Conservation (phyloP, 2,113 vertebrate genomes). For the Sphaerodactylus townsendi region DNA sequence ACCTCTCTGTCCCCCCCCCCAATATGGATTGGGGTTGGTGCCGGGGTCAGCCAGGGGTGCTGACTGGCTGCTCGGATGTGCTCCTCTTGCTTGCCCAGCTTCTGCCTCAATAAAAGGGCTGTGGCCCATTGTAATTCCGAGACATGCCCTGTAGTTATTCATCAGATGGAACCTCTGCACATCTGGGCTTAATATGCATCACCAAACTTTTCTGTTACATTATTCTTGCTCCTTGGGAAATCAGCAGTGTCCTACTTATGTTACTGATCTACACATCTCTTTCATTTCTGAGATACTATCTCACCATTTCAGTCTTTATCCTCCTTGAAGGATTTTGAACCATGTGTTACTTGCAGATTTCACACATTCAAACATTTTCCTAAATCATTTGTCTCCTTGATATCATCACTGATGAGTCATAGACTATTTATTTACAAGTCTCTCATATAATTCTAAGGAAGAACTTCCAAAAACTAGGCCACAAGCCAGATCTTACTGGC, state of each 20-base stretch:
- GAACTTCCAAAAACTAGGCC: not conserved
- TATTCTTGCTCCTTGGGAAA: not conserved
- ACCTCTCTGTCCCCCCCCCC: too few relatives aligned
- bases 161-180: too few relatives aligned
- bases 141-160: too few relatives aligned
- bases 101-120: too few relatives aligned
- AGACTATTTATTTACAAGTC: not conserved
- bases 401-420: slow-evolving; percentile 3
- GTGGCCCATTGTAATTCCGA: too few relatives aligned
- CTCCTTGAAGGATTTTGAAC: not conserved
- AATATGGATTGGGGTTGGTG: too few relatives aligned
- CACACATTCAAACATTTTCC: slow-evolving; percentile 24
- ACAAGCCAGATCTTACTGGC: slow-evolving; percentile 3
- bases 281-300: not conserved
- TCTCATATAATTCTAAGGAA: slow-evolving; percentile 31
- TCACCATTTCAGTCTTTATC: not conserved
- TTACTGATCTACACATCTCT: not conserved
- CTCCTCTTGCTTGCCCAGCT: too few relatives aligned
- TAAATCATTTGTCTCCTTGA: slow-evolving; percentile 15
- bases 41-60: too few relatives aligned
- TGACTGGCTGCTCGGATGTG: too few relatives aligned
- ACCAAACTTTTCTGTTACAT: slow-evolving; percentile 11
- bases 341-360: slow-evolving; percentile 8
- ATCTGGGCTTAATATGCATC: too few relatives aligned
- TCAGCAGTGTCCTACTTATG: not conserved